Evolutionary conservation across 2,888 invertebrate genomes (phyloP).

Genomic region (Seira musarum): DNA sequence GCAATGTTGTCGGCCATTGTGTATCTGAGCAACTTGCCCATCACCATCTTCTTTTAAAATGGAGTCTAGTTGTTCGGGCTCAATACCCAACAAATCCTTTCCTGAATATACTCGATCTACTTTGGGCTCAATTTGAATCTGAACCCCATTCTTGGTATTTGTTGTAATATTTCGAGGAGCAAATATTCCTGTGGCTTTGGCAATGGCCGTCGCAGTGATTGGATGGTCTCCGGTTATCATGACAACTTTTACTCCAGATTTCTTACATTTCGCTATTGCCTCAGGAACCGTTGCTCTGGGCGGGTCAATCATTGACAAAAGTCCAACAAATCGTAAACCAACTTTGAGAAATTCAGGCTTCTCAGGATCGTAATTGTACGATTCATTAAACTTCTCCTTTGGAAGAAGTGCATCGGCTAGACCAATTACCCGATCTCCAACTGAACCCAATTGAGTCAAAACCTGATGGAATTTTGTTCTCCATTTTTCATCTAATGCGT

Average conservation of each 20-base stretch:
- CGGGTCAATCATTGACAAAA: slow-evolving; percentile 61
- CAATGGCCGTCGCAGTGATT: slow-evolving; percentile 55
- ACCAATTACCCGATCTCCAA: slow-evolving; percentile 63
- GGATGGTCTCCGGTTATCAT: slow-evolving; percentile 59
- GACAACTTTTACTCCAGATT: slow-evolving; percentile 44
- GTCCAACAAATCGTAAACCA: slow-evolving; percentile 51
- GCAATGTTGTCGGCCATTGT: slow-evolving; percentile 75
- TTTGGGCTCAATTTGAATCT: not conserved
- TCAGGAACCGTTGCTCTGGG: slow-evolving; percentile 42
- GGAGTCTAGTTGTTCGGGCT: slow-evolving; percentile 75
- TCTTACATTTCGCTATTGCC: slow-evolving; percentile 48
- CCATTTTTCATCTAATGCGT: slow-evolving; percentile 44
- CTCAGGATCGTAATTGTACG: slow-evolving; percentile 45
- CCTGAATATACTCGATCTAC: slow-evolving; percentile 64
- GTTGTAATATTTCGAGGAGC: not conserved
- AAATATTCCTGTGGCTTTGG: slow-evolving; percentile 19
- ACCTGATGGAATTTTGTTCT: slow-evolving; percentile 34
- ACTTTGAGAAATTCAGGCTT: slow-evolving; percentile 56
- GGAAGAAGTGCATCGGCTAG: slow-evolving; percentile 60
- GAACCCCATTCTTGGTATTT: not conserved
- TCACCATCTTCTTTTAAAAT: slow-evolving; percentile 78
- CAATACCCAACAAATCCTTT: slow-evolving; percentile 63
- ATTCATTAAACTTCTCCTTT: slow-evolving; percentile 42
- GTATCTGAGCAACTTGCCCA: slow-evolving; percentile 76
- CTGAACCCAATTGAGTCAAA: slow-evolving; percentile 42